Conservation (phyloP, 2,113 vertebrate species). For the Vicugna pacos region DNA sequence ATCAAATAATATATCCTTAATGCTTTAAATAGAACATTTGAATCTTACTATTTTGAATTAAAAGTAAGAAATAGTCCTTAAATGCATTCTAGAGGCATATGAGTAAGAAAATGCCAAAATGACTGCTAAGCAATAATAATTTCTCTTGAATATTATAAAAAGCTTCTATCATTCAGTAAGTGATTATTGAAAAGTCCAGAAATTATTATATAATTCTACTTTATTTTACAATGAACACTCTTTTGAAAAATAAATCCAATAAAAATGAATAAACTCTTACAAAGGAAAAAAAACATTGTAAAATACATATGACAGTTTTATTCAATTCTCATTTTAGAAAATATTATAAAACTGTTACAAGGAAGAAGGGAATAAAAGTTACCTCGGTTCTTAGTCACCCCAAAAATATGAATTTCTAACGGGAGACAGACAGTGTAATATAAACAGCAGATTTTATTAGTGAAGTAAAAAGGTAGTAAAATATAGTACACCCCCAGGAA, state of each 20-base stretch:
- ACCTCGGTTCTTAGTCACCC: no score
- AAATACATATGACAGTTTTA: not conserved
- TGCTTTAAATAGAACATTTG: not conserved
- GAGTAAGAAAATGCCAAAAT: slow-evolving; percentile 4
- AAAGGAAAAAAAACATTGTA: not conserved
- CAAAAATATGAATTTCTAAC: no score
- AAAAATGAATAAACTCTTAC: not conserved
- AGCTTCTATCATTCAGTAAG: not conserved
- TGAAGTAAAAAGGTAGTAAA: no score
- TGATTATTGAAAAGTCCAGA: not conserved
- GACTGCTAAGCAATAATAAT: not conserved
- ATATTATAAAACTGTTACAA: not conserved
- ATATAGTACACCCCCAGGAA: no score
- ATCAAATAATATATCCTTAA: not conserved
- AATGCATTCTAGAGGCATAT: not conserved
- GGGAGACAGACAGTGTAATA: no score
- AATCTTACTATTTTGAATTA: not conserved
- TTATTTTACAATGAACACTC: not conserved
- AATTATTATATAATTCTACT: not conserved
- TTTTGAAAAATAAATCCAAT: not conserved
- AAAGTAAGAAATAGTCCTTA: not conserved
- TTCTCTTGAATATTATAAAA: slow-evolving; percentile 35
- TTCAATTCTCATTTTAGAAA: not conserved
- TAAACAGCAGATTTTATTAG: no score
- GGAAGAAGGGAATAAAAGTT: no score